Conservation (phyloP, 35 echinoderm and acorn worm genomes). For the Nesometra sesokonis region DNA sequence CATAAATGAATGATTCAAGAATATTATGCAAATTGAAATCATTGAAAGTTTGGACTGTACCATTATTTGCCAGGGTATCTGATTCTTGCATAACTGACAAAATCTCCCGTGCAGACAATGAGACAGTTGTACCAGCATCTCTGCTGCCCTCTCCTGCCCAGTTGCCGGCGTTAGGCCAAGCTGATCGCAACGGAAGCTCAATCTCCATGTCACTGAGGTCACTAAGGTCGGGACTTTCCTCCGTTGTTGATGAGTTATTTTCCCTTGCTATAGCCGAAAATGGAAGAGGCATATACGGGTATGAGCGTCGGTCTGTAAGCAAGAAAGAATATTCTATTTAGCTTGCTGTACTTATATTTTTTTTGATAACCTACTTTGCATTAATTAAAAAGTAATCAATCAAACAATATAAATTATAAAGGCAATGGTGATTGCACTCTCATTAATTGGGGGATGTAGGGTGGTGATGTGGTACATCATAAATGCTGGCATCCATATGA, state of each 20-base stretch:
- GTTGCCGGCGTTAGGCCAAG: constrained; percentile 41
- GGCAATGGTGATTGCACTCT: no score
- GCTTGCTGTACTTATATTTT: no score
- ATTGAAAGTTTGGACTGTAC: neutral
- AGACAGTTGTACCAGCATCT: neutral
- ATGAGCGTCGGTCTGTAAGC: neutral
- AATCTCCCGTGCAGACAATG: neutral
- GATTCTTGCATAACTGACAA: neutral
- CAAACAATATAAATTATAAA: no score
- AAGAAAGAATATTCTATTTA: neutral
- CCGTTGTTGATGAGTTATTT: constrained; percentile 26
- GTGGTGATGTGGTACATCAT: no score
- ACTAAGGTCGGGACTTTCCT: constrained; percentile 40
- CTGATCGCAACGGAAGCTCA: constrained; percentile 37
- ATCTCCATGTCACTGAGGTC: constrained; percentile 57
- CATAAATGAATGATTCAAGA: no score
- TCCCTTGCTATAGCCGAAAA: neutral
- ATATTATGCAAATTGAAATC: no score
- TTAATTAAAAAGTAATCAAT: no score
- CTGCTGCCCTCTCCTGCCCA: neutral
- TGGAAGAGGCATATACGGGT: neutral
- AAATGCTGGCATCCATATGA: no score
- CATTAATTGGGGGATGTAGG: no score
- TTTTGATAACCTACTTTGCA: no score
- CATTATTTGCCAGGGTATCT: neutral